phyloP scores from a whole-genome alignment of 2,797 vertebrate genomes.

The Lycodopsis pacificus region DNA sequence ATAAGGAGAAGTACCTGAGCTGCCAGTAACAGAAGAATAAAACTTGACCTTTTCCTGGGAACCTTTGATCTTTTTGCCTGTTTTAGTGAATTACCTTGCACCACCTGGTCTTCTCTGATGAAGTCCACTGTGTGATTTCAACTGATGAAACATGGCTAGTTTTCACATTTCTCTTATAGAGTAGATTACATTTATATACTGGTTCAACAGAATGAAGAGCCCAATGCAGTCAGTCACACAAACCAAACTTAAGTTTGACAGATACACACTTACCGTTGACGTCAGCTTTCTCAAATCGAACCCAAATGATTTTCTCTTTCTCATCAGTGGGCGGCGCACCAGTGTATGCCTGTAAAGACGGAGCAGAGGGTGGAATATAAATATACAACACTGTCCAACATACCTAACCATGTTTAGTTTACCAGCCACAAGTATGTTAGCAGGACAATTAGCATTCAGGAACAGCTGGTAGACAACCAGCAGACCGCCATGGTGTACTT shows the following conservation, averaged over 20 bases:
- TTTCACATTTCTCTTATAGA: neutral
- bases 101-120: neutral
- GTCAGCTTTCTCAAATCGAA: constrained; percentile 97
- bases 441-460: neutral
- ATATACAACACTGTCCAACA: neutral
- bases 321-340: constrained; percentile 93
- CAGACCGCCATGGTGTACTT: neutral
- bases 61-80: too few relatives aligned
- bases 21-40: too few relatives aligned
- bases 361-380: neutral
- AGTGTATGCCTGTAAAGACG: constrained; percentile 90
- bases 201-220: neutral
- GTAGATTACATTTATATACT: too few relatives aligned
- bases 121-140: neutral
- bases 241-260: neutral
- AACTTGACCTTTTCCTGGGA: too few relatives aligned
- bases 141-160: neutral
- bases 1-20: too few relatives aligned
- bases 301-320: constrained; percentile 98
- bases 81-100: too few relatives aligned
- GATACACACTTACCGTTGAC: constrained; percentile 81
- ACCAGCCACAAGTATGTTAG: neutral
- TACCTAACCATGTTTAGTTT: neutral
- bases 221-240: too few relatives aligned
- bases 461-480: neutral